phyloP scores from a whole-genome alignment of 1,140 invertebrate species.

The Plodia interpunctella region DNA sequence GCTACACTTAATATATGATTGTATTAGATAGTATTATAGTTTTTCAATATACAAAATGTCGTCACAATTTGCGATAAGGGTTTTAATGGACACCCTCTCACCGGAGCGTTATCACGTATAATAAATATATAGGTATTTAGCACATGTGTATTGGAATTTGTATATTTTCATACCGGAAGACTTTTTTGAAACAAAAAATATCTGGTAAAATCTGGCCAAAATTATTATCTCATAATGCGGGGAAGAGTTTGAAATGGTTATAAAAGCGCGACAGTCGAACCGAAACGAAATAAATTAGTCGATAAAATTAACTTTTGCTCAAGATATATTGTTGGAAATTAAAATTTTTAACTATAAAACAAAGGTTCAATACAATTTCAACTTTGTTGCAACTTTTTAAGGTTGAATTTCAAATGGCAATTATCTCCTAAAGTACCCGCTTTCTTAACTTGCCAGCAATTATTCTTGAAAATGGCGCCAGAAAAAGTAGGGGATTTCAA shows the following conservation, averaged over 20 bases:
- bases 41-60: too few relatives aligned
- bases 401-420: conserved; percentile 20
- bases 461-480: conserved; percentile 60
- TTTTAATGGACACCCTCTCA: too few relatives aligned
- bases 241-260: neutral
- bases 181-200: too few relatives aligned
- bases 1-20: too few relatives aligned
- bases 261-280: conserved; percentile 2
- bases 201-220: neutral
- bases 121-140: too few relatives aligned
- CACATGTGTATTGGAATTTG: too few relatives aligned
- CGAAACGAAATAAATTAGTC: conserved; percentile 29
- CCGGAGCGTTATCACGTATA: too few relatives aligned
- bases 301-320: conserved; percentile 31
- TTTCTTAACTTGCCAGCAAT: conserved; percentile 56
- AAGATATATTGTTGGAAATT: conserved; percentile 34
- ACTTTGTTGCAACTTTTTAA: conserved; percentile 9
- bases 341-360: conserved; percentile 31
- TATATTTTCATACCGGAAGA: too few relatives aligned
- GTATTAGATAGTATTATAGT: too few relatives aligned
- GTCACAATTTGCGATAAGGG: too few relatives aligned
- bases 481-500: conserved; percentile 68
- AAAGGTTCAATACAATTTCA: conserved; percentile 11
- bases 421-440: conserved; percentile 24
- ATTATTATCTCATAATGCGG: neutral